Percentiles rank a stretch among this genome's conserved stretches.
Conservation (phyloP, 2,797 vertebrate species). For the Buphagus erythrorhynchus region DNA sequence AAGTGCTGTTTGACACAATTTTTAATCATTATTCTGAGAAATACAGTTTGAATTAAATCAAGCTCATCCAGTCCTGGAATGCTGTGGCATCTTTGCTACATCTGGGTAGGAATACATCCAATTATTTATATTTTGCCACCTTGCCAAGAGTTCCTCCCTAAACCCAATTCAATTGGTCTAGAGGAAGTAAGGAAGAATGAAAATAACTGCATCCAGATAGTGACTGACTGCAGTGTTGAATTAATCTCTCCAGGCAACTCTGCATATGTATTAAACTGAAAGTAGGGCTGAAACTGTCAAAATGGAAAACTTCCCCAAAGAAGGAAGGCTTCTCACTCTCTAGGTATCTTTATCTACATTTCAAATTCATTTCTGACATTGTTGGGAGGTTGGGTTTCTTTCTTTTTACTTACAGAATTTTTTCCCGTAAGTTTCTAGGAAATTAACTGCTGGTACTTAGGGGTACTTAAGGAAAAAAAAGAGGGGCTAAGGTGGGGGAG, state of each 20-base stretch:
- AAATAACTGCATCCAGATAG: neutral
- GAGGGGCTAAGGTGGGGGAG: too few relatives aligned
- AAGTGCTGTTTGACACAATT: constrained; percentile 5
- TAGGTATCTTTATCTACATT: neutral
- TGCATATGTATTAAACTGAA: neutral
- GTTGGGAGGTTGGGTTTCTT: too few relatives aligned
- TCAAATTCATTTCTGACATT: neutral
- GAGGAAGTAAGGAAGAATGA: neutral
- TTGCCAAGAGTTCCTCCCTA: constrained; percentile 1
- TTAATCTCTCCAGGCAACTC: neutral
- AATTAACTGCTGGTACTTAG: too few relatives aligned
- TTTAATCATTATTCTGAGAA: neutral
- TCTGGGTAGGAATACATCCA: neutral
- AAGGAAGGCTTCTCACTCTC: neutral
- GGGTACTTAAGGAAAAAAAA: too few relatives aligned
- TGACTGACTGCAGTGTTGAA: neutral
- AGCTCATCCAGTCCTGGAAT: neutral
- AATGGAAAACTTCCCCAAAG: neutral
- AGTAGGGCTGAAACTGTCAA: neutral
- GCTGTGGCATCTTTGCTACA: neutral
- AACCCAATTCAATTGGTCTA: neutral
- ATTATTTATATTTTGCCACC: neutral
- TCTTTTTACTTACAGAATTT: too few relatives aligned
- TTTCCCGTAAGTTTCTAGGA: too few relatives aligned
- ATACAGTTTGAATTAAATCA: constrained; percentile 26